A percentile compares a stretch with the other conserved stretches of the same genome.
These are phyloP conservation scores for Campoplex nolae DNA, from an alignment of 2,888 invertebrate genomes.

Conservation along the genomic window DNA sequence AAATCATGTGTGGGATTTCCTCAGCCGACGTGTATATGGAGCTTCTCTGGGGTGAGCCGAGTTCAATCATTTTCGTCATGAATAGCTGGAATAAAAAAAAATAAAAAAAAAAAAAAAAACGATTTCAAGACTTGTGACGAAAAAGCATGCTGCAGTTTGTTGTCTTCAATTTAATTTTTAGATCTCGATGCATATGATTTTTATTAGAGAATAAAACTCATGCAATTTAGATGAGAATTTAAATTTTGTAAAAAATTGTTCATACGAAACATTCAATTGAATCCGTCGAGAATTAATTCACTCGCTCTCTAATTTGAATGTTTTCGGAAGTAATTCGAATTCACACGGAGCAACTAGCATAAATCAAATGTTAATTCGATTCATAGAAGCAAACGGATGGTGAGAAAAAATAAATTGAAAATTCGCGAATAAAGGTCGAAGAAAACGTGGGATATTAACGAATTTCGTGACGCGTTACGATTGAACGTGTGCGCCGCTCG, in stretches of 20 bases:
- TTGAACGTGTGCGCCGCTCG: neutral
- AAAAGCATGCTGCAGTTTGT: too few species aligned
- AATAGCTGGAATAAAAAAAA: too few species aligned
- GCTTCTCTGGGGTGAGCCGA: too few species aligned
- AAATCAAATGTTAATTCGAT: neutral
- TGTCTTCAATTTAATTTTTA: too few species aligned
- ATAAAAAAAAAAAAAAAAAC: too few species aligned
- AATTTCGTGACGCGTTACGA: conserved; percentile 1
- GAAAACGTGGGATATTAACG: conserved; percentile 10
- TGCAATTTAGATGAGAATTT: neutral
- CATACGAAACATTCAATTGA: neutral
- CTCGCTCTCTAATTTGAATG: neutral
- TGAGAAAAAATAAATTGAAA: conserved; percentile 1
- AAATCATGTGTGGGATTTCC: too few species aligned
- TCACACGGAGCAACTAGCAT: neutral
- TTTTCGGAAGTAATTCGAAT: neutral
- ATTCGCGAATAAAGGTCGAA: conserved; percentile 7
- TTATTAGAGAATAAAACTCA: too few species aligned
- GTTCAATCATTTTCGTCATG: too few species aligned
- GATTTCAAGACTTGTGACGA: too few species aligned
- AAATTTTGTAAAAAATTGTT: neutral
- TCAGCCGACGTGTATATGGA: too few species aligned
- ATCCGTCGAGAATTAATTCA: neutral
- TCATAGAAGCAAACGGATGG: neutral
- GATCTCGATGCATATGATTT: too few species aligned